phyloP scores from a whole-genome alignment of 2,797 vertebrate species.

The Ficedula albicollis region DNA sequence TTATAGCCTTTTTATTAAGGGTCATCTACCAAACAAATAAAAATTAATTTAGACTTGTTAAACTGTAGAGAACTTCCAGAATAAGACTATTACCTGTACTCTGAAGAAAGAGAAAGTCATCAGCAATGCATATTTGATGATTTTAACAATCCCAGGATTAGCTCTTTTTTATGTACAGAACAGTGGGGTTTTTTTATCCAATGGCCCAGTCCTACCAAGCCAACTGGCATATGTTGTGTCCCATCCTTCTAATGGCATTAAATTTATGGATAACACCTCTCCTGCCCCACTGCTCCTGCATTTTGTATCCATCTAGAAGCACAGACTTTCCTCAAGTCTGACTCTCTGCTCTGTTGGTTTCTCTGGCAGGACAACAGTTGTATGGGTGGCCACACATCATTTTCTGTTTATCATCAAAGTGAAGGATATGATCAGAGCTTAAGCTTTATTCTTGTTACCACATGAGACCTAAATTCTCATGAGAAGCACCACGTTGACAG shows the following conservation, averaged over 20 bases:
- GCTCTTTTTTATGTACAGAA: not conserved
- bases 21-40: slow-evolving; percentile 6
- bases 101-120: not conserved
- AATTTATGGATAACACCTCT: not conserved
- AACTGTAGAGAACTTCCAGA: not conserved
- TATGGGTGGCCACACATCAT: not conserved
- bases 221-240: not conserved
- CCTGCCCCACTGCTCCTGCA: not conserved
- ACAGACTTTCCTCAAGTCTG: not conserved
- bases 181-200: not conserved
- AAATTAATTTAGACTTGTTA: not conserved
- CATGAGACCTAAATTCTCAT: not conserved
- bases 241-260: not conserved
- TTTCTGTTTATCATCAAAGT: not conserved
- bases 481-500: not conserved
- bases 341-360: not conserved
- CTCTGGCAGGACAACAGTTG: not conserved
- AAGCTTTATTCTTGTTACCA: not conserved
- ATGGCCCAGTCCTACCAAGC: rapidly evolving
- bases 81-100: not conserved
- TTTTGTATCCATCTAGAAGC: not conserved
- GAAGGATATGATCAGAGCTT: not conserved
- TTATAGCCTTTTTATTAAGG: not conserved
- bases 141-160: not conserved
- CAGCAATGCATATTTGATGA: not conserved